Conservation (phyloP, 2,113 vertebrate species). For the Cyanistes caeruleus region DNA sequence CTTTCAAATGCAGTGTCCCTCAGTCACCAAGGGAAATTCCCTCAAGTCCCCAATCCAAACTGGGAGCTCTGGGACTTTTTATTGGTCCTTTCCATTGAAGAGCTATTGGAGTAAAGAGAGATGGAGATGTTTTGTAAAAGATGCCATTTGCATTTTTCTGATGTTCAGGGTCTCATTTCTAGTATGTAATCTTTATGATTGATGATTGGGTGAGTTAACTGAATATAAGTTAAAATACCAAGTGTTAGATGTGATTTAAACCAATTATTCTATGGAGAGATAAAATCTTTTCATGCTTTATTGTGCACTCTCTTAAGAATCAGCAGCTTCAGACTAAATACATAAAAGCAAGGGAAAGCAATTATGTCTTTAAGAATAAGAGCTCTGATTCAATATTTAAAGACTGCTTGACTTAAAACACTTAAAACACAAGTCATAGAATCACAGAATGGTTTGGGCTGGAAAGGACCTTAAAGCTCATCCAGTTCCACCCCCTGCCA, state of each 20-base stretch:
- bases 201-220: background rate
- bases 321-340: background rate
- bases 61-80: background rate
- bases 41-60: background rate
- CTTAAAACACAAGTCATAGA: background rate
- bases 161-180: background rate
- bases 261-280: background rate
- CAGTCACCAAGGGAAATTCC: background rate
- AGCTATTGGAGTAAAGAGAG: background rate
- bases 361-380: background rate
- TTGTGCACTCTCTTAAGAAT: background rate
- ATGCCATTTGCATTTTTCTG: background rate
- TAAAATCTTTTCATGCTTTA: background rate
- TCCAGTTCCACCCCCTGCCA: background rate
- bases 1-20: background rate
- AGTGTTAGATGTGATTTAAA: background rate
- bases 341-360: background rate
- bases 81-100: background rate
- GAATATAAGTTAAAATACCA: background rate
- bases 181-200: background rate
- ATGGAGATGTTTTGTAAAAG: background rate
- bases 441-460: background rate
- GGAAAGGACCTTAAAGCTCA: background rate
- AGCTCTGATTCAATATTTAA: background rate
- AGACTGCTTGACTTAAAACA: background rate